Conservation (phyloP, 1,140 invertebrate species). For the Drosophila carrolli region DNA sequence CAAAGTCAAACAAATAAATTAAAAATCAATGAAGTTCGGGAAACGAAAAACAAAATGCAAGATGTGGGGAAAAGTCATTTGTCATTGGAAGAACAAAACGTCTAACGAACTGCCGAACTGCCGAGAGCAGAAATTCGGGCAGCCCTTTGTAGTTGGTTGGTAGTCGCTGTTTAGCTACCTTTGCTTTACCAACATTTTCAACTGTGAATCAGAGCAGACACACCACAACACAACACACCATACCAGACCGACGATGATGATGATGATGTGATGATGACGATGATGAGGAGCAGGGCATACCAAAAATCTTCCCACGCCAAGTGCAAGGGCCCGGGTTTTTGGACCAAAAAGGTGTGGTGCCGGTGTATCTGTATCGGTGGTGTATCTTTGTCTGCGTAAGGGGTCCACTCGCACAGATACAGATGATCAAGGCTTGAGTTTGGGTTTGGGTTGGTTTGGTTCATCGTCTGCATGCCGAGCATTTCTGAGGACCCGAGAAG, state of each 20-base stretch:
- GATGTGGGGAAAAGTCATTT: constrained; percentile 72
- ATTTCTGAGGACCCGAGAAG: constrained; percentile 65
- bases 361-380: constrained; percentile 19
- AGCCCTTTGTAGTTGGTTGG: constrained; percentile 63
- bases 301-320: constrained; percentile 84
- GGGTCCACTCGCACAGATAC: constrained; percentile 39
- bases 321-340: constrained; percentile 71
- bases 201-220: constrained; percentile 79
- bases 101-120: constrained; percentile 78
- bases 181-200: constrained; percentile 54
- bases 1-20: constrained; percentile 79
- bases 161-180: constrained; percentile 55
- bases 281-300: constrained; percentile 49
- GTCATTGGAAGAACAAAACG: constrained; percentile 79
- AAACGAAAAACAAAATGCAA: constrained; percentile 23
- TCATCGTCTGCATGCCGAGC: constrained; percentile 71
- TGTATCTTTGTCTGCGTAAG: constrained; percentile 32
- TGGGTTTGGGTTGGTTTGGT: constrained; percentile 9
- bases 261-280: constrained; percentile 14
- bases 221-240: constrained; percentile 26
- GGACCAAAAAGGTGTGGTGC: constrained; percentile 71
- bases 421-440: constrained; percentile 45
- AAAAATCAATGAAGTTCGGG: constrained; percentile 75
- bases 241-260: constrained; percentile 5
- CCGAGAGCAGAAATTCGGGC: constrained; percentile 34